These are phyloP conservation scores for Conus ventricosus DNA, from an alignment of 1,140 invertebrate species.

Conservation along the genomic window DNA sequence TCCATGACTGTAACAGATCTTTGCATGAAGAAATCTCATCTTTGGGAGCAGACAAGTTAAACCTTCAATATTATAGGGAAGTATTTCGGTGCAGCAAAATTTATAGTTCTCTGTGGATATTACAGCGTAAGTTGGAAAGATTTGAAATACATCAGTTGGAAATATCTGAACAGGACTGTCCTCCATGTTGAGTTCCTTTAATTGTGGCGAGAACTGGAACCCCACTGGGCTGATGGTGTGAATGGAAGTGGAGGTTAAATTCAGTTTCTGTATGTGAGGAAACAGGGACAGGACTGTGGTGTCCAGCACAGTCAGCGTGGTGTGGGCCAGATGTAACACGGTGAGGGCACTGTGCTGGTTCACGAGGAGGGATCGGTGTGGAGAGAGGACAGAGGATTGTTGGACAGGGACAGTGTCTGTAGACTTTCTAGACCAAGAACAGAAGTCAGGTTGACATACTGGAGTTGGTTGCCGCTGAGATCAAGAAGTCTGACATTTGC, in stretches of 20 bases:
- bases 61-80: background rate
- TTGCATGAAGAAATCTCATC: slow-evolving; percentile 51
- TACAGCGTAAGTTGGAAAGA: slow-evolving; percentile 23
- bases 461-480: too few relatives aligned
- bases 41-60: slow-evolving; percentile 41
- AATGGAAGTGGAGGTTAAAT: slow-evolving; percentile 15
- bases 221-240: slow-evolving; percentile 1
- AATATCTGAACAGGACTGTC: slow-evolving; percentile 30
- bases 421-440: too few relatives aligned
- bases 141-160: slow-evolving; percentile 39
- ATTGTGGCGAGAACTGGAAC: background rate
- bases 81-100: slow-evolving; percentile 45
- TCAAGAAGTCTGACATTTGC: slow-evolving; percentile 1
- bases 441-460: too few relatives aligned
- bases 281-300: too few relatives aligned
- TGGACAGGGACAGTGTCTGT: too few relatives aligned
- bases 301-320: too few relatives aligned
- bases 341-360: too few relatives aligned
- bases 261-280: too few relatives aligned
- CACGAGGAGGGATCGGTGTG: too few relatives aligned
- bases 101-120: slow-evolving; percentile 41
- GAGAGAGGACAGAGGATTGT: too few relatives aligned
- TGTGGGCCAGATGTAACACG: too few relatives aligned
- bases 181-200: slow-evolving; percentile 31
- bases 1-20: slow-evolving; percentile 38